Evolutionary conservation across 1,140 invertebrate genomes (phyloP), one percentile per base, ranked within the genome.

Genomic region (Liolophura sinensis): DNA sequence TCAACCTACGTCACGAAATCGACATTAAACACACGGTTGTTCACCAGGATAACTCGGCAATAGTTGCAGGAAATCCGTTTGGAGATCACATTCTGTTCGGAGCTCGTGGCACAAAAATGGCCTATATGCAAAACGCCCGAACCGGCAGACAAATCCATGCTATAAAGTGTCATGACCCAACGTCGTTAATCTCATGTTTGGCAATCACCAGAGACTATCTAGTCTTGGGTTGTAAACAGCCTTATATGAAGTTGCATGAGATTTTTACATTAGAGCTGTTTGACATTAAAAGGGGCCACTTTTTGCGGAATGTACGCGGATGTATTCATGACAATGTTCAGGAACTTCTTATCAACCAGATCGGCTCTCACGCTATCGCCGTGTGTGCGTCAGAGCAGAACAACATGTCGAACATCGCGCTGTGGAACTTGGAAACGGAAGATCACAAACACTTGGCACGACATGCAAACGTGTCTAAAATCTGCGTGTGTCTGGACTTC

Each of bases 361-460:
- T 73, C 1, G 81, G 81, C 5, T 80, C 77, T 12, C 81, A 82
- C 61, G 78, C 77, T 3, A 72, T 84, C 22, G 74, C 74, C 16
- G 65, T 79, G 5, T 80, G 73, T 58, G 69, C 71, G 14, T 78
- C 74, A 4, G 68, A 74, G 31, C 61, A 73, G 14, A 81, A 73
- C 52, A 73, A 75, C 51, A 73, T 71, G 18, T 78, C 81, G 12
- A 75, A 83, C 68, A 75, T 84, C 22, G 76, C 77, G n/a, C 64
- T 82, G 0, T 84, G 80, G 80, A 84, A 84, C 62, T 62, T 84
- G 27, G 82, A 84, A 73, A 83, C 82, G 1, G 81, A 84, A 67
- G 81, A 83, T 52, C 82, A 84, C 67, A 84, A 83, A 68, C 82
- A 84, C 71, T 65, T 84, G 27, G 82, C 79, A 15, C 67, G 65